phyloP scores from a whole-genome alignment of 2,888 invertebrate species.

The Xylota segnis region DNA sequence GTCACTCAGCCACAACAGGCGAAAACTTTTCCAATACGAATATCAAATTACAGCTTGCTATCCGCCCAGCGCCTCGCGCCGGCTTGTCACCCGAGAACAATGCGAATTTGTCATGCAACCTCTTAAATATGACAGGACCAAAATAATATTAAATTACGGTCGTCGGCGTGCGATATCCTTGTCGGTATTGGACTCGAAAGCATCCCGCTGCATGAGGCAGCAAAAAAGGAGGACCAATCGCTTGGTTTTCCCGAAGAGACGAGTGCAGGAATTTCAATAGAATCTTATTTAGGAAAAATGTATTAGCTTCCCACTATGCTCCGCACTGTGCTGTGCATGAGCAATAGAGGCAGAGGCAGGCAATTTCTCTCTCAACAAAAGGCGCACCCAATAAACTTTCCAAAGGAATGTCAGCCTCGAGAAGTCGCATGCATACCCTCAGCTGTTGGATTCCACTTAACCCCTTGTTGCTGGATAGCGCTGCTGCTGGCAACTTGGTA shows the following conservation, averaged over 20 bases:
- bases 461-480: conserved; percentile 66
- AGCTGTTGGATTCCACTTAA: conserved; percentile 71
- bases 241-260: conserved; percentile 10
- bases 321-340: conserved; percentile 33
- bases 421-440: conserved; percentile 32
- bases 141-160: conserved; percentile 69
- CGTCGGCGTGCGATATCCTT: conserved; percentile 47
- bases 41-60: conserved; percentile 47
- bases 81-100: conserved; percentile 61
- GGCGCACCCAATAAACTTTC: conserved; percentile 70
- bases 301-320: conserved; percentile 51
- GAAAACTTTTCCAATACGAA: conserved; percentile 61
- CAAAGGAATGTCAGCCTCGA: conserved; percentile 66
- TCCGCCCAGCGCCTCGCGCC: neutral
- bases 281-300: conserved; percentile 55
- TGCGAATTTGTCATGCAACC: conserved; percentile 71
- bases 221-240: neutral
- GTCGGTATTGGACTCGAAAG: conserved; percentile 56
- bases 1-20: conserved; percentile 35
- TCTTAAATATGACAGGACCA: conserved; percentile 63
- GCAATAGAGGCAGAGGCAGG: conserved; percentile 36
- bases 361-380: conserved; percentile 71
- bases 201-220: conserved; percentile 37
- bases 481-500: conserved; percentile 44
- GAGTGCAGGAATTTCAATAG: conserved; percentile 41